Base-by-base conservation (phyloP, 2,113 vertebrate genomes). In the Tonatia bakeri region DNA sequence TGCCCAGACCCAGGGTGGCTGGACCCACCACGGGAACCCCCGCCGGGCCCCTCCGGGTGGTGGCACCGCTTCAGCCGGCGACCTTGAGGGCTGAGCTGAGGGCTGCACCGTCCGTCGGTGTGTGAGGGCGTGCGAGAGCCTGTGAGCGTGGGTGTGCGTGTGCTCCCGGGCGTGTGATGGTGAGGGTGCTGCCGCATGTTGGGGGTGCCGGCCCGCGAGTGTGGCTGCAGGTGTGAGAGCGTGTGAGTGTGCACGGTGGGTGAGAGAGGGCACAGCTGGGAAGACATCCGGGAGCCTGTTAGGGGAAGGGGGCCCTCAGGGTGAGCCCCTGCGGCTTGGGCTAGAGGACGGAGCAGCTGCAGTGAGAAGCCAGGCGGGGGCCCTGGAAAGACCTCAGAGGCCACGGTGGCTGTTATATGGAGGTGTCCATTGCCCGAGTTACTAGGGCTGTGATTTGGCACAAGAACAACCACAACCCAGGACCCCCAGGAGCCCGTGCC, bases 11-110 rank as follows among this genome's bases (percentile, higher is more conserved):
- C n/a, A 0, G 47, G 16, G 61, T 1, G 19, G 40, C 26, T 0
- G 73, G 64, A 59, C 26, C 4, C 3, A 17, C 45, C 81, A 5
- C 17, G 2, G 7, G 5, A 28, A 40, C 65, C 54, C 10, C 13
- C 3, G 20, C 36, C 3, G 1, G 9, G 24, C 33, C 24, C 38
- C 36, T 38, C 22, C 72, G 5, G 7, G 24, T 4, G 6, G 61
- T 3, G 1, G 9, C 17, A 0, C 73, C 10, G 0, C n/a, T 26
- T 75, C 40, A 9, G 61, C 50, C 1, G 7, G 33, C 7, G 15
- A 54, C 38, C 59, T 33, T 11, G 28, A 3, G 0, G 31, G 70
- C 40, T 36, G 31, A 20, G 59, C n/a, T 15, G 12, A 7, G 5
- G 33, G 52, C 33, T 9, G 75, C 47, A 38, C n/a, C n/a, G n/a